Evolutionary conservation across 2,113 vertebrate species (phyloP).

Genomic region (Tragulus kanchil): DNA sequence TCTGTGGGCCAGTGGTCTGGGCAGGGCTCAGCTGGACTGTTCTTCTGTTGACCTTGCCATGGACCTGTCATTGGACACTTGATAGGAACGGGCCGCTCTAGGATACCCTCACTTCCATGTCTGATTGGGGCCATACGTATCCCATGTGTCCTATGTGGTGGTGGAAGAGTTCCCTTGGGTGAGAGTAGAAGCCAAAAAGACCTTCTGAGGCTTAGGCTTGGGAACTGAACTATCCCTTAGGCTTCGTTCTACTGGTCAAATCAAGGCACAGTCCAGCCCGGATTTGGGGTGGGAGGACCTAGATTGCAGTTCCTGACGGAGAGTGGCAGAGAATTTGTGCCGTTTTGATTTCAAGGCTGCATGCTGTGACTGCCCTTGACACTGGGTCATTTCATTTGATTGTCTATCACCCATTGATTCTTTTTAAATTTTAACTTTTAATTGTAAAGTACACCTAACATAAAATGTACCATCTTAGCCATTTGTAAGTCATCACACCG

Average conservation of each 20-base stretch:
- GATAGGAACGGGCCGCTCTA: neutral
- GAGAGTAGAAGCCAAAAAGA: rapidly evolving
- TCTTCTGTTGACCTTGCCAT: neutral
- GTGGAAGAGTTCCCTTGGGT: neutral
- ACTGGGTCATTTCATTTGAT: neutral
- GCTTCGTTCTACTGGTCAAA: neutral
- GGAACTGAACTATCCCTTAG: no score
- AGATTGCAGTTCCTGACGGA: neutral
- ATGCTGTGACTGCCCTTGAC: rapidly evolving
- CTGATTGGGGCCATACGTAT: rapidly evolving
- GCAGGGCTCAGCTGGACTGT: neutral
- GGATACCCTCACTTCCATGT: neutral
- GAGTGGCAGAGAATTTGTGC: neutral
- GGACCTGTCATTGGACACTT: neutral
- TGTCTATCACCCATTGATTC: neutral
- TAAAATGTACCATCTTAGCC: neutral
- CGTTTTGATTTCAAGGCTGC: neutral
- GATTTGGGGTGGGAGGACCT: neutral
- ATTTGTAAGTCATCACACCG: neutral
- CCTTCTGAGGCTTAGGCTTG: no score
- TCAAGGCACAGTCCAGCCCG: neutral
- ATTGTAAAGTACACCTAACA: neutral
- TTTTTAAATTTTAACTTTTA: neutral
- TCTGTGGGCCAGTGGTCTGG: neutral
- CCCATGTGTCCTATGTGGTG: rapidly evolving